These are phyloP conservation scores for Notodonta dromedarius DNA, from an alignment of 2,888 invertebrate species.

Conservation along the genomic window DNA sequence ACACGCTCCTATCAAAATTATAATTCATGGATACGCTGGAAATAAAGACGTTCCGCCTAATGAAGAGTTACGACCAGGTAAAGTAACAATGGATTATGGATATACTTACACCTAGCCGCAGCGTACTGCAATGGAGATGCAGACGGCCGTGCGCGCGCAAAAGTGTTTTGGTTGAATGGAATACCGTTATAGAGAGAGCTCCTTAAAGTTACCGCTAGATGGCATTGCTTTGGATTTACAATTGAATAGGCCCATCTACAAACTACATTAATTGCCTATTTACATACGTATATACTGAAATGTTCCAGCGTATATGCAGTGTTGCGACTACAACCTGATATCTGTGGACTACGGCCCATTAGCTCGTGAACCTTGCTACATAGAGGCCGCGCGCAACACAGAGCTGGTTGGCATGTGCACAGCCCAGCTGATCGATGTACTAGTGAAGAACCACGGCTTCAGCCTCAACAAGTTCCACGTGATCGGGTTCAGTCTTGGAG, in stretches of 20 bases:
- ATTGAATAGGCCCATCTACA: too few species aligned
- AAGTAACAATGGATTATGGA: background rate
- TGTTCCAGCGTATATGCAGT: conserved; percentile 78
- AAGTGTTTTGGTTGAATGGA: background rate
- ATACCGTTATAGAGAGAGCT: too few species aligned
- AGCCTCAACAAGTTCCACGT: conserved; percentile 80
- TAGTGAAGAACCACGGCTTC: conserved; percentile 71
- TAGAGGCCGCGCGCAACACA: conserved; percentile 83
- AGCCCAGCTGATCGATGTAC: conserved; percentile 82
- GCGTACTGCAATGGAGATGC: too few species aligned
- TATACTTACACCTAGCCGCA: too few species aligned
- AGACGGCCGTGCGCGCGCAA: too few species aligned
- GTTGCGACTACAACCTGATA: conserved; percentile 85
- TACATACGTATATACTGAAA: too few species aligned
- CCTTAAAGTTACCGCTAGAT: too few species aligned
- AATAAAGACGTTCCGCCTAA: conserved; percentile 85
- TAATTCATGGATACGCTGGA: conserved; percentile 87
- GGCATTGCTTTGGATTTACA: too few species aligned
- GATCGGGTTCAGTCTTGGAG: conserved; percentile 87
- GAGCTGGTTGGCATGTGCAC: conserved; percentile 85
- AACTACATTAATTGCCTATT: too few species aligned
- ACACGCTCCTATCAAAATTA: conserved; percentile 79
- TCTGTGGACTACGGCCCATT: conserved; percentile 85
- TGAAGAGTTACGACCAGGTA: conserved; percentile 84
- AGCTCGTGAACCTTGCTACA: conserved; percentile 85